Evolutionary conservation across 2,113 vertebrate genomes (phyloP), one percentile per base, ranked within the genome.

Genomic region (Emydura subglobosa): DNA sequence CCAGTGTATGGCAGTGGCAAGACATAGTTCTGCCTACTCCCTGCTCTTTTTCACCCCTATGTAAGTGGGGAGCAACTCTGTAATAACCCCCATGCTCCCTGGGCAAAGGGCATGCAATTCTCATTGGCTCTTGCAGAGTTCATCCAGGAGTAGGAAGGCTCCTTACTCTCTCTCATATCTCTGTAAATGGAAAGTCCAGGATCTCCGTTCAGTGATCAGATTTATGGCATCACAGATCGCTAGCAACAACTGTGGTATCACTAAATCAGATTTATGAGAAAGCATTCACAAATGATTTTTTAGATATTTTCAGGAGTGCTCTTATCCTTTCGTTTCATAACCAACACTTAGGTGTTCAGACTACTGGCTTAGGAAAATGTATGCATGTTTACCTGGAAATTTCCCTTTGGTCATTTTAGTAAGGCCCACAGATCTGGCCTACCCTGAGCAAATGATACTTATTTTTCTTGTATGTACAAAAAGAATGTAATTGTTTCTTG

Each of bases 251-350:
- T 76, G 22, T 22, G 24, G 13, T 27, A 76, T 14, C 11, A 11
- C 42, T 76, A 51, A 53, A 2, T 2, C 31, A 2, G 74, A 0
- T 39, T 92, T 61, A 82, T 29, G 11, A 54, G 27, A 55, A 29
- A 89, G 92, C 83, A 86, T 2, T 78, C 42, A 29, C 1, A 31
- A 51, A 54, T 82, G 91, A 80, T 1, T 7, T 6, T 24, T 50
- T n/a, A 12, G 7, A 72, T 57, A 90, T 19, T 89, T 89, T 82
- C 80, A 85, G 13, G 47, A 78, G 82, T 54, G 34, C 6, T 14
- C 7, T 76, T 85, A 44, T 84, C 53, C 21, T 82, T 85, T 88
- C 44, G 34, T 80, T 84, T 47, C 89, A 76, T 19, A 95, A 93
- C 1, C 9, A 83, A 57, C 25, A 54, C 79, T 65, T 50, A 72